Conservation (phyloP, 2,113 vertebrate species). For the Misgurnus anguillicaudatus region DNA sequence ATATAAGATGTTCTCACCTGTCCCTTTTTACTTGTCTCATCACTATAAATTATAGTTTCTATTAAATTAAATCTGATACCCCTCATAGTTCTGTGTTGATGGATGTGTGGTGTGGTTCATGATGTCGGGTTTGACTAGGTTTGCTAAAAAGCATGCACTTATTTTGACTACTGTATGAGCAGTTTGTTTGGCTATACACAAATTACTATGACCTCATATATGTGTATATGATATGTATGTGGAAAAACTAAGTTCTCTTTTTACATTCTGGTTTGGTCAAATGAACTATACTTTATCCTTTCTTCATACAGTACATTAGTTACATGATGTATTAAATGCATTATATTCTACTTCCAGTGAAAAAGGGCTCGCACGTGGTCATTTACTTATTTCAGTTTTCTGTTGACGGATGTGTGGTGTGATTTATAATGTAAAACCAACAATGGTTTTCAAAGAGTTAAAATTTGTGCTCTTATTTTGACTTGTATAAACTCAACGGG, state of each 20-base stretch:
- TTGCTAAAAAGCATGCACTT: constrained; percentile 12
- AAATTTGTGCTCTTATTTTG: constrained; percentile 24
- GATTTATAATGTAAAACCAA: no score
- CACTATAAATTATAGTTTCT: constrained; percentile 21
- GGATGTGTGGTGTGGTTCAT: constrained; percentile 1
- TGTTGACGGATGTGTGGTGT: no score
- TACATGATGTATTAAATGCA: background rate
- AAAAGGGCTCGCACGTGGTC: background rate
- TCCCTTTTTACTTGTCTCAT: constrained; percentile 15
- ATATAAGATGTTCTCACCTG: constrained; percentile 24
- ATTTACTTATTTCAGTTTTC: no score
- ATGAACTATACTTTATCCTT: no score
- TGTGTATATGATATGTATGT: background rate
- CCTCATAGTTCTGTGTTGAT: background rate
- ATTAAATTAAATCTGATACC: constrained; percentile 24
- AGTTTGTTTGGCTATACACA: background rate
- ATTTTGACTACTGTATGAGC: constrained; percentile 1
- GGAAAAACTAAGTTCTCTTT: no score
- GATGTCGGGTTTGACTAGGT: background rate
- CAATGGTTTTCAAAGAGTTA: background rate
- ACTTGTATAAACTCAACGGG: background rate
- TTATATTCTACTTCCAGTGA: background rate
- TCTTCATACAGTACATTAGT: no score
- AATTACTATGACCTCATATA: background rate
- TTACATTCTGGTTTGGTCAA: background rate